Percentiles rank a stretch among this genome's conserved stretches.
These are phyloP conservation scores for Alsophila aescularia DNA, from an alignment of 2,888 invertebrate genomes.

Conservation along the genomic window DNA sequence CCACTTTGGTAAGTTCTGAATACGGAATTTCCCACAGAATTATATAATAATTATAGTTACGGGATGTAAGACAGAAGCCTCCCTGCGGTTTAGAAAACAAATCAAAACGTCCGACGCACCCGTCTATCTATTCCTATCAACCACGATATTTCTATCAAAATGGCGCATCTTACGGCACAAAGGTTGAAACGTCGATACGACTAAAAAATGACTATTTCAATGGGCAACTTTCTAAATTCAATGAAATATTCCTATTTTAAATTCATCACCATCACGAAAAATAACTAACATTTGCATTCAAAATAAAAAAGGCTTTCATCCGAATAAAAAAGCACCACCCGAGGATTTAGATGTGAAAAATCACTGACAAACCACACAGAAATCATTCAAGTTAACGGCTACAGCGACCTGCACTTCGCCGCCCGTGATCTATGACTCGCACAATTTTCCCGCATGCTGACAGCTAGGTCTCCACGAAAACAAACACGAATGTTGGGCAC, in stretches of 20 bases:
- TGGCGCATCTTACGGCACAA: too few species aligned
- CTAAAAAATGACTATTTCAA: too few species aligned
- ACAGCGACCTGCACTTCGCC: slow-evolving; percentile 69
- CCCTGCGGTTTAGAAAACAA: too few species aligned
- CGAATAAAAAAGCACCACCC: slow-evolving; percentile 33
- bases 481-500: slow-evolving; percentile 43
- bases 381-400: slow-evolving; percentile 74
- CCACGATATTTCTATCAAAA: too few species aligned
- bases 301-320: slow-evolving; percentile 17
- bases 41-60: too few species aligned
- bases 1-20: too few species aligned
- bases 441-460: slow-evolving; percentile 59
- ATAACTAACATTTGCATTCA: slow-evolving; percentile 20
- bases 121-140: too few species aligned
- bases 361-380: slow-evolving; percentile 66
- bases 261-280: background rate
- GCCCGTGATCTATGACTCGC: slow-evolving; percentile 64
- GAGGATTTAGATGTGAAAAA: slow-evolving; percentile 59
- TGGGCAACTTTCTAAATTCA: too few species aligned
- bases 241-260: background rate
- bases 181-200: too few species aligned
- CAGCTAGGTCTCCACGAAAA: slow-evolving; percentile 53
- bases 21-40: too few species aligned
- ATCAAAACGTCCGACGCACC: too few species aligned
- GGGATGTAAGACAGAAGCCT: too few species aligned